A percentile compares a stretch with the other conserved stretches of the same genome.
Conservation (phyloP, 1,140 invertebrate genomes). For the Trichonephila clavipes region DNA sequence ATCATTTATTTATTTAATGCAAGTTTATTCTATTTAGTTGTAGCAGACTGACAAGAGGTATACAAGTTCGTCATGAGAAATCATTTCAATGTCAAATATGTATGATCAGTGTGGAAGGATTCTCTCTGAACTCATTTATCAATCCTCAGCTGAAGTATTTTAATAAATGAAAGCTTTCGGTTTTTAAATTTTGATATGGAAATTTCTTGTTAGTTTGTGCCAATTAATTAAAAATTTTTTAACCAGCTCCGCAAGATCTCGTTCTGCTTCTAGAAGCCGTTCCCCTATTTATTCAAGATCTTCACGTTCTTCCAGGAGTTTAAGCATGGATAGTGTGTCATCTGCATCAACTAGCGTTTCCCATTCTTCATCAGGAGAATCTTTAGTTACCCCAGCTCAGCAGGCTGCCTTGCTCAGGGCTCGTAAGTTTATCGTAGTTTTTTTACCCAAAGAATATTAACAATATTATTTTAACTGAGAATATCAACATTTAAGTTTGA, state of each 20-base stretch:
- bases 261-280: conserved; percentile 2
- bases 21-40: not conserved
- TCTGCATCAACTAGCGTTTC: conserved; percentile 30
- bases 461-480: no score
- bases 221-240: not conserved
- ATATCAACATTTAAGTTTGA: no score
- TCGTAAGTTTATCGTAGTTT: not conserved
- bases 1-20: no score
- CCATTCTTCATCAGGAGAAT: conserved; percentile 16
- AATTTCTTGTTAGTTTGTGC: no score
- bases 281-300: not conserved
- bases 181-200: no score
- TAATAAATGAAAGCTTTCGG: no score
- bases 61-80: not conserved
- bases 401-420: not conserved
- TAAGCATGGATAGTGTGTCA: conserved; percentile 65
- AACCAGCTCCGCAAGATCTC: conserved; percentile 42
- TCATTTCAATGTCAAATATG: not conserved
- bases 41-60: not conserved
- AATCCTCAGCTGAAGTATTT: no score
- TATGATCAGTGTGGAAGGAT: no score
- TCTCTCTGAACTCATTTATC: no score
- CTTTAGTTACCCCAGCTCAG: not conserved
- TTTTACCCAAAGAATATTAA: no score
- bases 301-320: conserved; percentile 33